Evolutionary conservation across 2,888 invertebrate genomes (phyloP).

Genomic region (Steinernema hermaphroditum): DNA sequence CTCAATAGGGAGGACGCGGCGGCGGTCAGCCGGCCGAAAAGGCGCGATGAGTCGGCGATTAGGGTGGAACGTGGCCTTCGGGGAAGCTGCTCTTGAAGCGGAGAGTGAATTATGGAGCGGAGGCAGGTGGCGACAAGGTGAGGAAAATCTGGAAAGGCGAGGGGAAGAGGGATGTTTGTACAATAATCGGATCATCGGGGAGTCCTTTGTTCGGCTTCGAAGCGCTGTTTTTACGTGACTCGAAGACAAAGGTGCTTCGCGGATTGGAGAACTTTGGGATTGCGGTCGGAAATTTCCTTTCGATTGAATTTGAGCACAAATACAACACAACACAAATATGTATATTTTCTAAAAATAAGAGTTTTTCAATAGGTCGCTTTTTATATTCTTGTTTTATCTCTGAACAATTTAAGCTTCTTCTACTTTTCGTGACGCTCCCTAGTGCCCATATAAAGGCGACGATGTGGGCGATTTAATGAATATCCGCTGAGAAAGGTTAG

Average conservation of each 20-base stretch:
- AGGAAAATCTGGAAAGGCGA: background rate
- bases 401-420: too few relatives aligned
- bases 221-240: background rate
- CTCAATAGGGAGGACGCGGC: constrained; percentile 22
- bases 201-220: constrained; percentile 3
- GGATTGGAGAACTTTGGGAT: background rate
- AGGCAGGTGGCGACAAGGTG: background rate
- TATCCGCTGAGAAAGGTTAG: too few relatives aligned
- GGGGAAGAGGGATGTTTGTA: constrained; percentile 18
- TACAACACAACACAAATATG: too few relatives aligned
- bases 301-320: too few relatives aligned
- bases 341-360: too few relatives aligned
- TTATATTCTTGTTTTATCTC: too few relatives aligned
- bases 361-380: too few relatives aligned
- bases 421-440: too few relatives aligned
- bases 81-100: background rate
- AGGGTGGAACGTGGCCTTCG: background rate
- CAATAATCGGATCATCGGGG: constrained; percentile 25
- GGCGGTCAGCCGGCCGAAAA: background rate
- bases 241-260: background rate
- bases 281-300: too few relatives aligned
- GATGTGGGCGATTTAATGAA: too few relatives aligned
- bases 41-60: background rate
- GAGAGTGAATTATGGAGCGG: background rate
- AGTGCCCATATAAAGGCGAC: too few relatives aligned